Conservation (phyloP, 2,797 vertebrate species). For the Notamacropus eugenii region DNA sequence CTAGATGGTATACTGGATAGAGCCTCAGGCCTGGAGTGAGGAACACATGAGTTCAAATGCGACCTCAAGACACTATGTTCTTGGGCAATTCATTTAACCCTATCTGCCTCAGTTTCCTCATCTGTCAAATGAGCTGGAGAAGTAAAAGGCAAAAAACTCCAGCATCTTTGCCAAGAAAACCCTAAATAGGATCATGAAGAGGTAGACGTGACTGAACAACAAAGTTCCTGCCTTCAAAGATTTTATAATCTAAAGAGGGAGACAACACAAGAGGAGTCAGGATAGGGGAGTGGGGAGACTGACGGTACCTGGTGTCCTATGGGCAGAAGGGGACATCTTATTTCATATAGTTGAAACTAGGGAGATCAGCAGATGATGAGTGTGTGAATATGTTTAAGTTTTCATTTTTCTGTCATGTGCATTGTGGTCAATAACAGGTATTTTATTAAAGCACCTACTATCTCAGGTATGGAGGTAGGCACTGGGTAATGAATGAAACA, state of each 20-base stretch:
- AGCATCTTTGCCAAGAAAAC: neutral
- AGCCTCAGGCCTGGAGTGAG: neutral
- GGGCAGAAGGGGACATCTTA: neutral
- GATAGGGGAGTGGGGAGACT: neutral
- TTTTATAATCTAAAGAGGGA: neutral
- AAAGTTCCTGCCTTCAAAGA: neutral
- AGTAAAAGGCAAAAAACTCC: neutral
- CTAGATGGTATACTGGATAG: neutral
- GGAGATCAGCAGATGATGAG: neutral
- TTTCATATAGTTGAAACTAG: neutral
- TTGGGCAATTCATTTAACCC: no score
- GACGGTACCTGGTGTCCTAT: neutral
- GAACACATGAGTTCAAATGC: neutral
- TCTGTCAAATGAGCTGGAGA: neutral
- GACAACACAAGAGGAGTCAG: neutral
- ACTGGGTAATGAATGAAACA: neutral
- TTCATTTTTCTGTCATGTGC: no score
- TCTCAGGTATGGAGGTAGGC: neutral
- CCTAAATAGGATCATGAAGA: neutral
- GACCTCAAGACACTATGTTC: no score
- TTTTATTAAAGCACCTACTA: neutral
- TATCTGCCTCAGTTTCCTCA: neutral
- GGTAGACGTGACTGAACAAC: neutral
- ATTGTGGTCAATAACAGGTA: neutral
- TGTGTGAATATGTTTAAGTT: no score